These are phyloP conservation scores for Catharus minimus DNA, from an alignment of 2,113 vertebrate genomes.

Conservation along the genomic window DNA sequence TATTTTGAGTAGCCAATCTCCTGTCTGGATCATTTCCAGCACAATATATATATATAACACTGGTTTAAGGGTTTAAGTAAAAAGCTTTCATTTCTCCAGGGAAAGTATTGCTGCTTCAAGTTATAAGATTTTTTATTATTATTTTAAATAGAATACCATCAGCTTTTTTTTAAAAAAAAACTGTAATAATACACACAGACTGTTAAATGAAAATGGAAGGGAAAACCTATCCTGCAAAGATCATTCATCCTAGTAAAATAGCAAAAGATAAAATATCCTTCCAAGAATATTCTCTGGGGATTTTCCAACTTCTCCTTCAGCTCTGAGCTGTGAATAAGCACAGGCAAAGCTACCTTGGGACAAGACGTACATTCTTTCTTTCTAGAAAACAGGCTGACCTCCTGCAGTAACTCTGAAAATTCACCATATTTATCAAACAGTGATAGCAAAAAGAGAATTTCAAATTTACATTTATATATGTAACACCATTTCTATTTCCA, in stretches of 20 bases:
- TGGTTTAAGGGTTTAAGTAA: not conserved
- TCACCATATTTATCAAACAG: not conserved
- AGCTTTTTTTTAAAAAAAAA: not conserved
- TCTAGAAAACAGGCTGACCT: not conserved
- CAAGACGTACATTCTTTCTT: not conserved
- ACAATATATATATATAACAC: not conserved
- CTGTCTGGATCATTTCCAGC: not conserved
- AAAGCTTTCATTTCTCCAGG: not conserved
- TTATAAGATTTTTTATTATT: not conserved
- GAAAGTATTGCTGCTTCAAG: not conserved
- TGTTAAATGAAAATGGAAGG: not conserved
- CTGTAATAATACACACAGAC: not conserved
- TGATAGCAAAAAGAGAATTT: not conserved
- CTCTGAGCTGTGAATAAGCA: not conserved
- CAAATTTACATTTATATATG: not conserved
- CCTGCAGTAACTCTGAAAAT: not conserved
- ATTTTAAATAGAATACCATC: not conserved
- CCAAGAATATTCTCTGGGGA: not conserved
- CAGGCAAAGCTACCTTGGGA: not conserved
- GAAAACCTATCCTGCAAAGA: not conserved
- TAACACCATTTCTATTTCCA: not conserved
- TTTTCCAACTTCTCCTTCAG: not conserved
- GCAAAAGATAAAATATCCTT: not conserved
- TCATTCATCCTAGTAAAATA: not conserved
- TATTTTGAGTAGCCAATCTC: conserved; percentile 4